Conservation (phyloP, 2,113 vertebrate genomes). For the Cebus imitator region DNA sequence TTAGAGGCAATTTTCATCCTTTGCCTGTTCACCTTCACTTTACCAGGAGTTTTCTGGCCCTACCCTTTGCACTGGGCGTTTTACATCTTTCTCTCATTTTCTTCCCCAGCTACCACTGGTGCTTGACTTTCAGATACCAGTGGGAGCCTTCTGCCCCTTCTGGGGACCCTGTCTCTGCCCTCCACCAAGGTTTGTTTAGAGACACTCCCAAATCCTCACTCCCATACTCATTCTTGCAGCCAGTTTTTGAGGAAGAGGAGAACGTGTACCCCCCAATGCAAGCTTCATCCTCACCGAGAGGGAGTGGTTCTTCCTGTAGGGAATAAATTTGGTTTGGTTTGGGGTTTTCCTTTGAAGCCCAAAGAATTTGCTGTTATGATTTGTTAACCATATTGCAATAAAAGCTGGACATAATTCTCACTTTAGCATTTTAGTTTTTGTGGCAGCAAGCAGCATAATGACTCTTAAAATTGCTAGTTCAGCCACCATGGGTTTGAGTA, state of each 20-base stretch:
- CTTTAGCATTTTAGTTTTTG: slow-evolving; percentile 56
- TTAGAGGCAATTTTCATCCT: slow-evolving; percentile 81
- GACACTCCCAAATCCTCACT: neutral
- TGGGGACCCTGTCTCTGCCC: neutral
- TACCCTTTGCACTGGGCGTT: neutral
- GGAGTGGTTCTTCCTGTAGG: slow-evolving; percentile 60
- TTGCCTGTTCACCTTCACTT: slow-evolving; percentile 69
- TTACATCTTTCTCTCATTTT: neutral
- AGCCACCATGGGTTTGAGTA: neutral
- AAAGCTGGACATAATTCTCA: slow-evolving; percentile 71
- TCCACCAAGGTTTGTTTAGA: neutral
- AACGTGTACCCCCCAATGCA: neutral
- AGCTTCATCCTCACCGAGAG: slow-evolving; percentile 34
- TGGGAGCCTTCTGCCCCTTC: slow-evolving; percentile 16
- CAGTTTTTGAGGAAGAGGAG: slow-evolving; percentile 49
- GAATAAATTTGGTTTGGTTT: slow-evolving; percentile 64
- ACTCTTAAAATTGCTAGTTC: slow-evolving; percentile 9
- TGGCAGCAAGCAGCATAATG: neutral
- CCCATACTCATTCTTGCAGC: slow-evolving; percentile 18
- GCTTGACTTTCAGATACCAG: slow-evolving; percentile 44
- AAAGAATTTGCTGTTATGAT: slow-evolving; percentile 76
- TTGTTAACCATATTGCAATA: slow-evolving; percentile 77
- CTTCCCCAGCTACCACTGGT: slow-evolving; percentile 16
- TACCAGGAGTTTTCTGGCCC: slow-evolving; percentile 55
- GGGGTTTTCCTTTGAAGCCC: slow-evolving; percentile 64